Conservation (phyloP, 2,797 vertebrate species). For the Cossypha niveicapilla region DNA sequence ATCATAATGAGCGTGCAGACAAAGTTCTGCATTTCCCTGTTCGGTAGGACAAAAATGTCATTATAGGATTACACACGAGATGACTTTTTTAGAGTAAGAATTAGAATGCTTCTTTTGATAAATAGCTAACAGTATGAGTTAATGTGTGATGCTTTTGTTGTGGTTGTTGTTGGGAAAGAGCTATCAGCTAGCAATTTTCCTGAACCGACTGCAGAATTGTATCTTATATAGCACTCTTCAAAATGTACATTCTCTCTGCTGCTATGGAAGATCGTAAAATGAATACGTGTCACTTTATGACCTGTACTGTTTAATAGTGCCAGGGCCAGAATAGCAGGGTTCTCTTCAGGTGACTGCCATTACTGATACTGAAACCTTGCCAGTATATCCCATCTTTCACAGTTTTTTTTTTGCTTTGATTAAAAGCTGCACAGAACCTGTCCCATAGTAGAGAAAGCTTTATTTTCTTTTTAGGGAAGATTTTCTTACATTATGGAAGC, state of each 20-base stretch:
- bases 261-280: not conserved
- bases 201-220: not conserved
- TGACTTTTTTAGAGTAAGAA: not conserved
- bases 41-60: not conserved
- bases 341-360: not conserved
- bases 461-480: not conserved
- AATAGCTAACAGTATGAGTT: not conserved
- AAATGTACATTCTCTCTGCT: not conserved
- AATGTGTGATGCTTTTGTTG: not conserved
- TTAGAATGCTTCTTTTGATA: not conserved
- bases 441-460: not conserved
- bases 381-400: not conserved
- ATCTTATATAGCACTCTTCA: not conserved
- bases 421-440: not conserved
- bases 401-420: not conserved
- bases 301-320: not conserved
- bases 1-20: not conserved
- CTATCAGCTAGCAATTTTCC: not conserved
- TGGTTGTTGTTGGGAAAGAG: not conserved
- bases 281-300: not conserved
- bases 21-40: not conserved
- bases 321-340: not conserved
- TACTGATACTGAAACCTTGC: not conserved
- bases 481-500: not conserved
- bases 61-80: not conserved